Conservation (phyloP, 2,888 invertebrate genomes). For the Eueremaeus valkanovi region DNA sequence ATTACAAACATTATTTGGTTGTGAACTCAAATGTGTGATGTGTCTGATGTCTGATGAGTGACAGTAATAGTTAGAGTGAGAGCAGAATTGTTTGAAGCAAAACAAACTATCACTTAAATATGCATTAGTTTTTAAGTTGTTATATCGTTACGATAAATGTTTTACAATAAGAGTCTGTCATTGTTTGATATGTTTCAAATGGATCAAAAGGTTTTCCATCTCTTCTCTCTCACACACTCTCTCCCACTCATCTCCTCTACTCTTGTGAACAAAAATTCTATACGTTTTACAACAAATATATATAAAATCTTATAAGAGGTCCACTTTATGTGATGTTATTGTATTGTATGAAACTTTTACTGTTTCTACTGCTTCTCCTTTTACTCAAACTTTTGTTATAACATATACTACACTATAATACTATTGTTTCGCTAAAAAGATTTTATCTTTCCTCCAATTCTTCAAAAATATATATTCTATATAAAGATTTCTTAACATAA, state of each 20-base stretch:
- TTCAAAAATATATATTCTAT: background rate
- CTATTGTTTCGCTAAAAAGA: slow-evolving; percentile 6
- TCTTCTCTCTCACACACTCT: background rate
- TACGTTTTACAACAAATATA: background rate
- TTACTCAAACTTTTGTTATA: background rate
- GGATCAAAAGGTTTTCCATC: slow-evolving; percentile 1
- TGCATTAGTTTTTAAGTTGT: slow-evolving; percentile 20
- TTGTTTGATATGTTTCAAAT: slow-evolving; percentile 21
- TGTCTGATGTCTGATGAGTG: no score
- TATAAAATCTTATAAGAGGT: slow-evolving; percentile 17
- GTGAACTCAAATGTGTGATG: no score
- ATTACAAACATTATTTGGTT: no score
- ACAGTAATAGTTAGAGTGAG: no score
- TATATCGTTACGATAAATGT: slow-evolving; percentile 21
- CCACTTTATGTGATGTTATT: slow-evolving; percentile 19
- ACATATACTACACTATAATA: background rate
- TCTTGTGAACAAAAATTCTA: background rate
- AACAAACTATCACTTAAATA: slow-evolving; percentile 18
- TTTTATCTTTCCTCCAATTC: background rate
- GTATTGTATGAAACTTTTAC: background rate
- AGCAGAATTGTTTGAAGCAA: background rate
- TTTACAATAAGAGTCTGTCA: slow-evolving; percentile 32
- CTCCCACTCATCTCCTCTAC: background rate
- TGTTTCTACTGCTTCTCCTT: background rate
- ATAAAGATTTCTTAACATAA: background rate